These are phyloP conservation scores for Apolygus lucorum DNA, from an alignment of 1,140 invertebrate species.

Conservation along the genomic window DNA sequence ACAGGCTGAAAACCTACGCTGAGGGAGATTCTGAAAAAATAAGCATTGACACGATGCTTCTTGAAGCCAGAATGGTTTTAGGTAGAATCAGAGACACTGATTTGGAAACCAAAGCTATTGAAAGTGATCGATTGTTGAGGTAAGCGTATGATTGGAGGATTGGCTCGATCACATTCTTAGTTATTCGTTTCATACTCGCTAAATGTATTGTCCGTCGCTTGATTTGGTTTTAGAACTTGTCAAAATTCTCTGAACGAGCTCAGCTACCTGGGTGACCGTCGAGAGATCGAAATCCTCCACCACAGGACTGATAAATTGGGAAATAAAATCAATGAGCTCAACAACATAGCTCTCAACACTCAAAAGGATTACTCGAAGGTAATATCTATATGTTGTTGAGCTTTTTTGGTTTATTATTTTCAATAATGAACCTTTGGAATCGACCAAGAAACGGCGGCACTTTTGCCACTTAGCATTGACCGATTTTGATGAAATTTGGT, in stretches of 20 bases:
- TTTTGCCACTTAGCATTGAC: too few species aligned
- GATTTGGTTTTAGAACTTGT: constrained; percentile 23
- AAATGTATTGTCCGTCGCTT: not conserved
- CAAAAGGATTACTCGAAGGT: constrained; percentile 48
- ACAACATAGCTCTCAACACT: constrained; percentile 41
- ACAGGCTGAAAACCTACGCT: constrained; percentile 40
- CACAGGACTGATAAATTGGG: constrained; percentile 22
- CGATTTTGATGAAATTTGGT: too few species aligned
- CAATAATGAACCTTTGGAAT: too few species aligned
- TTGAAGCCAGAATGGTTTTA: constrained; percentile 48
- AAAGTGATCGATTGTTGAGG: constrained; percentile 44
- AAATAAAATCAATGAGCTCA: constrained; percentile 22
- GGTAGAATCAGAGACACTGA: constrained; percentile 47
- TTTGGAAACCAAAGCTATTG: constrained; percentile 39
- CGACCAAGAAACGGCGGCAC: too few species aligned
- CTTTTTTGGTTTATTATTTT: too few species aligned
- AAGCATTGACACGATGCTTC: constrained; percentile 48
- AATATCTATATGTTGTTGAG: not conserved
- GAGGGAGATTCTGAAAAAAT: constrained; percentile 46
- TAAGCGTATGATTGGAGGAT: too few species aligned
- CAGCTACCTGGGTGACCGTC: constrained; percentile 28
- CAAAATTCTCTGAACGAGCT: constrained; percentile 26
- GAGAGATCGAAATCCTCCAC: constrained; percentile 24
- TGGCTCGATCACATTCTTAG: too few species aligned
- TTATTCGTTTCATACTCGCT: not conserved